These are phyloP conservation scores for Gymnarchus niloticus DNA, from an alignment of 2,113 vertebrate genomes.

Conservation along the genomic window DNA sequence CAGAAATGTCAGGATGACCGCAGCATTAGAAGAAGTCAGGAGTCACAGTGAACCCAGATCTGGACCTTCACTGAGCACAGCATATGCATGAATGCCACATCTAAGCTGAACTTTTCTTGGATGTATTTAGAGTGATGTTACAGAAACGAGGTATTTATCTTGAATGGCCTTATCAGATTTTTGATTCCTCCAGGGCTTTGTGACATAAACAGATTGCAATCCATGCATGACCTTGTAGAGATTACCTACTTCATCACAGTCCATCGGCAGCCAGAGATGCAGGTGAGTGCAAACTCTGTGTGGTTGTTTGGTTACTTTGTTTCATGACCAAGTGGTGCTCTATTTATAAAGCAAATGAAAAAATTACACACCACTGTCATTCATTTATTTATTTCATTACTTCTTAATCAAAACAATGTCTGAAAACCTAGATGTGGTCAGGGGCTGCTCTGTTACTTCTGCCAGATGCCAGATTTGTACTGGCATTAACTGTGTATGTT, in stretches of 20 bases:
- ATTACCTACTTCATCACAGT: conserved; percentile 32
- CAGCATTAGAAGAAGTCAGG: too few species aligned
- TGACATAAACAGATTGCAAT: conserved; percentile 61
- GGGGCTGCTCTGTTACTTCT: not conserved
- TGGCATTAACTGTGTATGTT: conserved; percentile 59
- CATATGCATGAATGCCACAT: conserved; percentile 8
- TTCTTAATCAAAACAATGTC: not conserved
- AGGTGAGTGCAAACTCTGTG: not conserved
- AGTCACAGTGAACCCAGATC: not conserved
- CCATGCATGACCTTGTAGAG: conserved; percentile 59
- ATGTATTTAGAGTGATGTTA: conserved; percentile 50
- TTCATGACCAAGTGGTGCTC: not conserved
- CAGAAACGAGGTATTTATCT: conserved; percentile 58
- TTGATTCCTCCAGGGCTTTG: conserved; percentile 50
- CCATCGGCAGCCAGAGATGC: not conserved
- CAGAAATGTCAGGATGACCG: too few species aligned
- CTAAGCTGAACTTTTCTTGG: conserved; percentile 21
- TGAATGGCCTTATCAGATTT: conserved; percentile 62
- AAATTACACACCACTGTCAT: not conserved
- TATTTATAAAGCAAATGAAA: not conserved
- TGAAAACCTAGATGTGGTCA: not conserved
- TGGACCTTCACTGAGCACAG: not conserved
- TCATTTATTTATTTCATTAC: not conserved
- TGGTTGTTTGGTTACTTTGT: not conserved
- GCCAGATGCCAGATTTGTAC: conserved; percentile 45